phyloP scores from a whole-genome alignment of 2,888 invertebrate genomes.

The Helicoverpa assulta region DNA sequence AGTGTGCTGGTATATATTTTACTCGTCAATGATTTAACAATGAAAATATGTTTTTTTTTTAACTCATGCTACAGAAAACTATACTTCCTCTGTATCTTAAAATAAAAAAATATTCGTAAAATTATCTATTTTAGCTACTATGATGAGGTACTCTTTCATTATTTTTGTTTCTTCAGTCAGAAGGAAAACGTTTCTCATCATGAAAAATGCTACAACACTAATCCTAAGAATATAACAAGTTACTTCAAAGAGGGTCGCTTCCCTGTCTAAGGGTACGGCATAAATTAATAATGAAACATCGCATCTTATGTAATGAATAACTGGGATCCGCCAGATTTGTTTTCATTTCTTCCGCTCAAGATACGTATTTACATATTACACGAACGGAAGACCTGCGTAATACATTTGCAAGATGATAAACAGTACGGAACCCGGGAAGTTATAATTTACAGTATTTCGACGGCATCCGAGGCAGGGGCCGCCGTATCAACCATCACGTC shows the following conservation, averaged over 20 bases:
- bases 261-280: constrained; percentile 57
- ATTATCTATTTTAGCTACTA: background rate
- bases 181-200: constrained; percentile 42
- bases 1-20: too few species aligned
- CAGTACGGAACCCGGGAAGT: constrained; percentile 79
- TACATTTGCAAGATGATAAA: constrained; percentile 84
- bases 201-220: constrained; percentile 53
- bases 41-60: too few species aligned
- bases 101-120: too few species aligned
- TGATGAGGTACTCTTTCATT: constrained; percentile 1
- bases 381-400: constrained; percentile 78
- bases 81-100: too few species aligned
- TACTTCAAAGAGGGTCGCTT: constrained; percentile 60
- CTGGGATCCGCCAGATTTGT: constrained; percentile 70
- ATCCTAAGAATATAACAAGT: constrained; percentile 50
- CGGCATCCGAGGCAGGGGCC: constrained; percentile 59
- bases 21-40: too few species aligned
- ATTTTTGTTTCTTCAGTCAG: constrained; percentile 11
- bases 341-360: constrained; percentile 80
- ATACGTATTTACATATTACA: constrained; percentile 81
- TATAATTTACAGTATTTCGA: constrained; percentile 77
- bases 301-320: constrained; percentile 69
- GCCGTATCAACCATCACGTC: constrained; percentile 70
- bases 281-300: constrained; percentile 70
- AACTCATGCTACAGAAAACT: too few species aligned